phyloP scores from a whole-genome alignment of 92 coral and sea anemone genomes.

The Porites rus region DNA sequence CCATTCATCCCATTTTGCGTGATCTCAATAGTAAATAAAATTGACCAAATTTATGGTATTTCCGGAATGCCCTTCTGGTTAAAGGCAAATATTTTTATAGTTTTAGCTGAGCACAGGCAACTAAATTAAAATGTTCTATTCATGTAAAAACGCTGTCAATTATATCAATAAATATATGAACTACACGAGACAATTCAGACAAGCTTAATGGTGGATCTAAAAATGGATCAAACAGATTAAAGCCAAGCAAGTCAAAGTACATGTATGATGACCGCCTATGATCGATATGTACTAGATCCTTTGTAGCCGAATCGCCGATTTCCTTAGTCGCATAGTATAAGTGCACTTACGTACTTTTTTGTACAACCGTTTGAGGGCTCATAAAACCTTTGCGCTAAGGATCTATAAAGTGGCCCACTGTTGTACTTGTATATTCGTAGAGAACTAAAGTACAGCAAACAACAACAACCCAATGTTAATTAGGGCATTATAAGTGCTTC shows the following conservation, averaged over 20 bases:
- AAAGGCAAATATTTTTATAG: background rate
- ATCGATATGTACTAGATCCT: background rate
- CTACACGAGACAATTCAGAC: no score
- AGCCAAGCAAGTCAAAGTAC: no score
- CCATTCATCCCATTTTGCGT: background rate
- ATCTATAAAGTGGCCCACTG: background rate
- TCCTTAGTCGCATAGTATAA: background rate
- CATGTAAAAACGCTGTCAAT: background rate
- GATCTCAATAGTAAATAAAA: background rate
- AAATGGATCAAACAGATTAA: no score
- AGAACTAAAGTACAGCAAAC: background rate
- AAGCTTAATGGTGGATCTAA: no score
- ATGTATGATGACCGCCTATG: no score
- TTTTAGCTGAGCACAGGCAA: background rate
- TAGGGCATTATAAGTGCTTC: background rate
- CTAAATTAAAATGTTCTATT: background rate
- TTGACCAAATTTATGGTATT: background rate
- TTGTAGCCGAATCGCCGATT: background rate
- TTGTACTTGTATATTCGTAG: background rate
- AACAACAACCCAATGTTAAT: slow-evolving; percentile 4
- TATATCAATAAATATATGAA: background rate
- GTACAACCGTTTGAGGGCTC: background rate
- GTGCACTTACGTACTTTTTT: background rate
- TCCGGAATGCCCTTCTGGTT: background rate
- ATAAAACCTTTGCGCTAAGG: no score